A percentile compares a stretch with the other conserved stretches of the same genome.
Evolutionary conservation across 2,797 vertebrate genomes (phyloP).

Genomic region (Pangasius larnaudii): DNA sequence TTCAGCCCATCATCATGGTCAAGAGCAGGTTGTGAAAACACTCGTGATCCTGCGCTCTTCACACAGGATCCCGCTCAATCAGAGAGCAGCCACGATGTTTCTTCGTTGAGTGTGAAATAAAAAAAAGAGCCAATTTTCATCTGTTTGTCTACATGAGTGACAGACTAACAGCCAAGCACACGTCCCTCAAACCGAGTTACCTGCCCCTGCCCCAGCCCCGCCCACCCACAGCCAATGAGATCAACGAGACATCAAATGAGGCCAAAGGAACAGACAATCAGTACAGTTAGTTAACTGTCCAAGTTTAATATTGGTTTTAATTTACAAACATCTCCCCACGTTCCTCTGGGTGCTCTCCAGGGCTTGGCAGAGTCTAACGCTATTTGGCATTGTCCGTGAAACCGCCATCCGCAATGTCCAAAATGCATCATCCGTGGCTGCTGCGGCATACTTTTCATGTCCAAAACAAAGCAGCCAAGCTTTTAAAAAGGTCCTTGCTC

Average conservation of each 20-base stretch:
- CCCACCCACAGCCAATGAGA: constrained; percentile 52
- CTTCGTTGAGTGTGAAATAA: neutral
- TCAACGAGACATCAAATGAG: constrained; percentile 64
- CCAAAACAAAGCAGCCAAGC: constrained; percentile 51
- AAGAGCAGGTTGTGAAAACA: constrained; percentile 48
- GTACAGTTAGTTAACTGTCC: constrained; percentile 66
- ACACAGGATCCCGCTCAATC: neutral
- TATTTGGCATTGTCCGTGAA: constrained; percentile 52
- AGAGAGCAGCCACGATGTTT: neutral
- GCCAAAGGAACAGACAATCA: constrained; percentile 72
- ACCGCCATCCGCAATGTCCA: constrained; percentile 18
- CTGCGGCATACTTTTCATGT: constrained; percentile 53
- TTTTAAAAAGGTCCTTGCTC: constrained; percentile 38
- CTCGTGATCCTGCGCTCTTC: constrained; percentile 3
- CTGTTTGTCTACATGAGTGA: neutral
- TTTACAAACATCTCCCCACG: constrained; percentile 74
- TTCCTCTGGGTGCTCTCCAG: constrained; percentile 52
- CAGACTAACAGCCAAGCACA: neutral
- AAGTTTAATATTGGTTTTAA: constrained; percentile 69
- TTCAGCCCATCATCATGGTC: constrained; percentile 35
- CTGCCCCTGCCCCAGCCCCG: neutral
- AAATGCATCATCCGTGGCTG: constrained; percentile 18
- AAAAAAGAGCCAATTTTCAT: neutral
- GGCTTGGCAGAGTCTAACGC: constrained; percentile 49
- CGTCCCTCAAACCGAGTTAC: neutral